Conservation (phyloP, 1,140 invertebrate genomes). For the Penaeus japonicus region DNA sequence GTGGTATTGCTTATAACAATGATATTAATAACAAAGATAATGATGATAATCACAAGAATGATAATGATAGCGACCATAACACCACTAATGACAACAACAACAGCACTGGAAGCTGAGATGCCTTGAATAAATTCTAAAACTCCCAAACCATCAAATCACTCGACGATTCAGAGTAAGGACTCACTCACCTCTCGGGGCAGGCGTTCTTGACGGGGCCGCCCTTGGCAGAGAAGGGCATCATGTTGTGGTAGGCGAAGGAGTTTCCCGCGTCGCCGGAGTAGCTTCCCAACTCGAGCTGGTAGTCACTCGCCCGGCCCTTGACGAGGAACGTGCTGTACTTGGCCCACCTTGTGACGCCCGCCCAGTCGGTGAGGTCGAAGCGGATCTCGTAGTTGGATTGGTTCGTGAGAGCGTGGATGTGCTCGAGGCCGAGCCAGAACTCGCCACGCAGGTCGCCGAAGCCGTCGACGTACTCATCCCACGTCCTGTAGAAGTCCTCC, state of each 20-base stretch:
- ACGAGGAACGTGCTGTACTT: conserved; percentile 57
- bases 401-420: conserved; percentile 53
- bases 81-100: background rate
- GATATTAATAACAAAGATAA: no score
- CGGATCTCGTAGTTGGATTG: conserved; percentile 45
- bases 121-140: no score
- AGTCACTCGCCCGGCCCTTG: conserved; percentile 45
- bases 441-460: conserved; percentile 65
- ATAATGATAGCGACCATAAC: no score
- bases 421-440: conserved; percentile 64
- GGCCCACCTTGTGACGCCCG: conserved; percentile 47
- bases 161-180: no score
- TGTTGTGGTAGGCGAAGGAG: conserved; percentile 52
- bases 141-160: no score
- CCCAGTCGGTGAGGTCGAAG: conserved; percentile 59
- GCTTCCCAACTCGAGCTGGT: conserved; percentile 51
- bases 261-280: conserved; percentile 58
- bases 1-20: no score
- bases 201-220: conserved; percentile 60
- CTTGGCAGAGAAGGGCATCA: conserved; percentile 59
- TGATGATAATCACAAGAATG: no score
- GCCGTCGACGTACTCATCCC: conserved; percentile 67
- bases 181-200: conserved; percentile 29
- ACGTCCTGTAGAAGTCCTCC: conserved; percentile 62
- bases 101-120: conserved; percentile 46